A percentile compares a stretch with the other conserved stretches of the same genome.
Evolutionary conservation across 2,113 vertebrate genomes (phyloP).

Genomic region (Pangasianodon gigas): DNA sequence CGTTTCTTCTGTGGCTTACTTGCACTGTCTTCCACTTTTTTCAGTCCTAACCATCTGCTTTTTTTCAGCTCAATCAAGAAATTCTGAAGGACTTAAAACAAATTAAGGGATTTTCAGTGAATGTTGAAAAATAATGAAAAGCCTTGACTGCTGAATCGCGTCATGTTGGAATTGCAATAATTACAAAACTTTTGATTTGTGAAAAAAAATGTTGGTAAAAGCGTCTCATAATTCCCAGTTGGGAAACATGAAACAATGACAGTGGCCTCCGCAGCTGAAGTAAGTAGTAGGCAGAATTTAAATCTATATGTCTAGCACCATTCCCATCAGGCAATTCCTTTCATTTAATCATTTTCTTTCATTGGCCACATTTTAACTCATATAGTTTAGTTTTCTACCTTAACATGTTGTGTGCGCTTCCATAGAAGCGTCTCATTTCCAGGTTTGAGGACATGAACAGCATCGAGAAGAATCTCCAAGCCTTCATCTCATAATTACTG

Average conservation of each 20-base stretch:
- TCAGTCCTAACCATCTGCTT: background rate
- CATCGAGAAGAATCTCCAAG: background rate
- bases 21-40: background rate
- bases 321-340: background rate
- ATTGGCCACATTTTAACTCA: background rate
- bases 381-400: background rate
- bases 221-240: background rate
- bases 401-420: background rate
- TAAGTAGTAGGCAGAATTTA: background rate
- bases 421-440: background rate
- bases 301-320: background rate
- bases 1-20: background rate
- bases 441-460: background rate
- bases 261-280: background rate
- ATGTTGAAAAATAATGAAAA: background rate
- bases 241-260: no score
- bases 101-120: background rate
- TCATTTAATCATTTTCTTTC: background rate
- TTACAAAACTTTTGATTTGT: background rate
- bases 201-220: background rate
- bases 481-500: background rate
- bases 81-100: background rate
- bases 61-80: background rate
- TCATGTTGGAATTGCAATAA: background rate
- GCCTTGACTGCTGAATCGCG: background rate